phyloP scores from a whole-genome alignment of 2,797 vertebrate genomes.

The Falco naumanni region DNA sequence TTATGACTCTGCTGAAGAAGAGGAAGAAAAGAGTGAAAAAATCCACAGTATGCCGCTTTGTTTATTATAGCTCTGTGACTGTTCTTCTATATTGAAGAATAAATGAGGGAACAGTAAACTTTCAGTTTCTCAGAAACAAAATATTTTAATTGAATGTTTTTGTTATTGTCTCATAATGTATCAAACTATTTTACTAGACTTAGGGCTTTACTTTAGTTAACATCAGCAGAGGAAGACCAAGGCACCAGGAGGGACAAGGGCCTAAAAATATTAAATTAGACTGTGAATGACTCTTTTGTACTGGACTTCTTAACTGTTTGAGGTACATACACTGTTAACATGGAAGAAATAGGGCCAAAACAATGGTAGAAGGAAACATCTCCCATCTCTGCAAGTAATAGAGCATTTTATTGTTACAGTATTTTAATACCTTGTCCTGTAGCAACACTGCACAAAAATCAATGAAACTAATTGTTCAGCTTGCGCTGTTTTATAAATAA shows the following conservation, averaged over 20 bases:
- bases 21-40: not conserved
- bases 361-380: not conserved
- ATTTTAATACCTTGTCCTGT: not conserved
- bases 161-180: not conserved
- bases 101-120: not conserved
- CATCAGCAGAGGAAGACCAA: not conserved
- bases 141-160: not conserved
- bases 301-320: not conserved
- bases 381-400: not conserved
- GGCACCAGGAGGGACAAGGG: not conserved
- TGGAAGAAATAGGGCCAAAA: not conserved
- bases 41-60: not conserved
- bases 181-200: not conserved
- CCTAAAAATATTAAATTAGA: not conserved
- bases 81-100: not conserved
- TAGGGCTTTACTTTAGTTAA: not conserved
- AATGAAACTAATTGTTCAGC: not conserved
- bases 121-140: not conserved
- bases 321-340: not conserved
- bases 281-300: not conserved
- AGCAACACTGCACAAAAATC: not conserved
- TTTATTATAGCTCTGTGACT: not conserved
- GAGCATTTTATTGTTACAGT: not conserved
- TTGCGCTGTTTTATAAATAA: not conserved
- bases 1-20: not conserved